These are phyloP conservation scores for Drosophila hydei DNA, from an alignment of 1,140 invertebrate species.

Conservation along the genomic window DNA sequence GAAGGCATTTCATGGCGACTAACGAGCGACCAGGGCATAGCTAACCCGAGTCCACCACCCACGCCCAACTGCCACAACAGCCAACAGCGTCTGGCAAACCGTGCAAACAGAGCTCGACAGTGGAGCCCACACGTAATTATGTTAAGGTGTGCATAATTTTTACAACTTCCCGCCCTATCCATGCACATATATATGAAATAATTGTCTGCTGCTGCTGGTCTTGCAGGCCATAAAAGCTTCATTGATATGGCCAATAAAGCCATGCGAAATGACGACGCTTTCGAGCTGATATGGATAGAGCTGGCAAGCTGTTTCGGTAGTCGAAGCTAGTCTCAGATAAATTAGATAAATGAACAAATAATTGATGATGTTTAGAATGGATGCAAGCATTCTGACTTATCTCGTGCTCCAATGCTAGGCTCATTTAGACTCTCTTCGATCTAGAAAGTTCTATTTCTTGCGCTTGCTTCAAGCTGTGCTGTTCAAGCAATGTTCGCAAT, in stretches of 20 bases:
- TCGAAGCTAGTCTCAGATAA: too few relatives aligned
- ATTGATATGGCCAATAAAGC: conserved; percentile 35
- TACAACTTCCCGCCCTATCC: neutral
- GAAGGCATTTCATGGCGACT: conserved; percentile 72
- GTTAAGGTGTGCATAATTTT: conserved; percentile 36
- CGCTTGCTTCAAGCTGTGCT: too few relatives aligned
- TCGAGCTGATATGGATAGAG: neutral
- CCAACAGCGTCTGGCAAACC: neutral
- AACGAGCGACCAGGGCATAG: conserved; percentile 73
- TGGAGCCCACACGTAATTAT: conserved; percentile 25
- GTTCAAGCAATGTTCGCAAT: neutral
- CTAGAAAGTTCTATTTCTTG: neutral
- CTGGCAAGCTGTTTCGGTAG: too few relatives aligned
- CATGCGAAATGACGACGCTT: conserved; percentile 8
- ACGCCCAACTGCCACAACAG: neutral
- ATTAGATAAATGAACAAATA: too few relatives aligned
- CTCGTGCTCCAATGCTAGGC: too few relatives aligned
- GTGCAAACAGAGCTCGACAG: neutral
- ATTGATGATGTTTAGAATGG: too few relatives aligned
- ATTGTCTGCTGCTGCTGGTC: conserved; percentile 29
- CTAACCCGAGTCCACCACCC: conserved; percentile 3
- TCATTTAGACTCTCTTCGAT: neutral
- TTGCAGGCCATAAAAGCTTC: conserved; percentile 19
- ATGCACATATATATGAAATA: conserved; percentile 27
- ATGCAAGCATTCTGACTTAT: too few relatives aligned